phyloP scores from a whole-genome alignment of 2,888 invertebrate species.

The Oxycera nigricornis region DNA sequence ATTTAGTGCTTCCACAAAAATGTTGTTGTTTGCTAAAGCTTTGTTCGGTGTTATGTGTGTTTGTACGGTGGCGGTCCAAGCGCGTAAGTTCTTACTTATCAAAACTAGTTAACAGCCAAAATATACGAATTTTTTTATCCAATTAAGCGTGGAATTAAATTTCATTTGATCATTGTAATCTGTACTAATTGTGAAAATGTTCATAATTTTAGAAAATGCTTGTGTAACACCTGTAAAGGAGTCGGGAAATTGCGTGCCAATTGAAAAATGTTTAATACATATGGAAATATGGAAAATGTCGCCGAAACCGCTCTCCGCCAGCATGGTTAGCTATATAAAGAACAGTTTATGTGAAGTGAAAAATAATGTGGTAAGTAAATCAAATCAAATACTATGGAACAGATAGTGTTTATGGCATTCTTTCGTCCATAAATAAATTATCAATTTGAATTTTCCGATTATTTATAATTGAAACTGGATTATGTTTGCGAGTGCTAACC shows the following conservation, averaged over 20 bases:
- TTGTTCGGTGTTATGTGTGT: not conserved
- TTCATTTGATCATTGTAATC: not conserved
- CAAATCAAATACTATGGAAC: no score
- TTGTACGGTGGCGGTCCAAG: not conserved
- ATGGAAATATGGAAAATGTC: not conserved
- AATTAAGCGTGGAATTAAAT: no score
- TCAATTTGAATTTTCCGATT: no score
- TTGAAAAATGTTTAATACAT: constrained; percentile 35
- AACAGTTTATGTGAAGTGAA: constrained; percentile 31
- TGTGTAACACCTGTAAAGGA: constrained; percentile 41
- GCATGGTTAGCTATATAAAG: constrained; percentile 12
- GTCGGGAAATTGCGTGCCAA: constrained; percentile 37
- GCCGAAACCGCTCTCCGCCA: constrained; percentile 33
- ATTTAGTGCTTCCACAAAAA: not conserved
- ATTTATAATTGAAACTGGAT: no score
- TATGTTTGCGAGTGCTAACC: no score
- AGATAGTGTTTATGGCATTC: no score
- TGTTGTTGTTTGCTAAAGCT: not conserved
- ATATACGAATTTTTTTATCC: no score
- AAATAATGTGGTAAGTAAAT: constrained; percentile 35
- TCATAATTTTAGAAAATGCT: not conserved
- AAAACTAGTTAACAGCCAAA: no score
- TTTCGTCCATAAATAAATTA: no score
- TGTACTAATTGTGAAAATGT: not conserved
- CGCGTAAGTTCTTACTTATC: not conserved